Conservation (phyloP, 2,113 vertebrate genomes). For the Syngnathus typhle region DNA sequence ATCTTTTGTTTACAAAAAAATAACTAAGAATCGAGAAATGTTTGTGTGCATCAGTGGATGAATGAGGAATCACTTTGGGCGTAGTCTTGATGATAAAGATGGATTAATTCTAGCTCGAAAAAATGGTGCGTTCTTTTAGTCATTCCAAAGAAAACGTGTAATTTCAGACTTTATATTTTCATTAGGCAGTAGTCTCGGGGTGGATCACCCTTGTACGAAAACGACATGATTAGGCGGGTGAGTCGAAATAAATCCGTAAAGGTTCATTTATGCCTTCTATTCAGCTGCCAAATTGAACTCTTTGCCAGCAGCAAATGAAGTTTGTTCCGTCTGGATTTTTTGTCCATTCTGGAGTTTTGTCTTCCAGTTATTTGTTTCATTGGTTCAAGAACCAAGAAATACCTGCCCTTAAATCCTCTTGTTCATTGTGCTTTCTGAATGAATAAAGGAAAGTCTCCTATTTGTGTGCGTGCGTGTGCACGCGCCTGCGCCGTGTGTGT, state of each 20-base stretch:
- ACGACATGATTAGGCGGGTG: background rate
- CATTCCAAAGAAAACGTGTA: background rate
- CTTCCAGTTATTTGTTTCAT: slow-evolving; percentile 32
- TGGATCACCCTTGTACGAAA: background rate
- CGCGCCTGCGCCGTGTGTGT: slow-evolving; percentile 20
- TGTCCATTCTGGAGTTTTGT: slow-evolving; percentile 7
- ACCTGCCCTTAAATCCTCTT: slow-evolving; percentile 35
- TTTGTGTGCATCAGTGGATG: slow-evolving; percentile 3
- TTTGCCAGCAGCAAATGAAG: background rate
- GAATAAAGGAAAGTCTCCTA: slow-evolving; percentile 44
- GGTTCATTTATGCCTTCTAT: background rate
- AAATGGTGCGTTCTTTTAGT: background rate
- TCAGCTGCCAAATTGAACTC: background rate
- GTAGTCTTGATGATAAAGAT: no score
- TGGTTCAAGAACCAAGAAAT: slow-evolving; percentile 20
- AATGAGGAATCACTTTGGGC: background rate
- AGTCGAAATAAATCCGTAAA: background rate
- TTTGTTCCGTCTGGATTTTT: slow-evolving; percentile 1
- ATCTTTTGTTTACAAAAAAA: slow-evolving; percentile 47
- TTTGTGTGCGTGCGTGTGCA: slow-evolving; percentile 17
- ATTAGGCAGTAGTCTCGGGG: background rate
- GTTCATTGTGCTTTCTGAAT: slow-evolving; percentile 6
- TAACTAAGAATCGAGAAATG: slow-evolving; percentile 36
- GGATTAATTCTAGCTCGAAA: background rate
- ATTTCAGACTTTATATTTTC: background rate